Conservation (phyloP, 2,797 vertebrate species). For the Jordanella pulchra region DNA sequence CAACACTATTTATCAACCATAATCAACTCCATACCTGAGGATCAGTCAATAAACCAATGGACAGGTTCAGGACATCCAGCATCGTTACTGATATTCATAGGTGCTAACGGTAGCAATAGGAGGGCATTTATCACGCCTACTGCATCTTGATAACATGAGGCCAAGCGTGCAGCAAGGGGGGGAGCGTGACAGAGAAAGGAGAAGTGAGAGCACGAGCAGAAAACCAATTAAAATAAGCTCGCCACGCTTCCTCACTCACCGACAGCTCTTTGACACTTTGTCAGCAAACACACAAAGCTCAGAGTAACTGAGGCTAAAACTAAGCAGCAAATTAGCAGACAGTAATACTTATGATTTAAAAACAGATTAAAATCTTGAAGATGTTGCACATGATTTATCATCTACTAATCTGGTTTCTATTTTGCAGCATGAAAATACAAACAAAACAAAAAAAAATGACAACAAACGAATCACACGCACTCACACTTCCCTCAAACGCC, state of each 20-base stretch:
- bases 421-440: background rate
- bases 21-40: background rate
- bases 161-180: constrained; percentile 15
- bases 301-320: background rate
- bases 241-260: constrained; percentile 3
- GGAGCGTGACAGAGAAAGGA: constrained; percentile 16
- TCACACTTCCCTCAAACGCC: background rate
- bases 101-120: background rate
- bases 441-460: constrained; percentile 11
- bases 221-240: constrained; percentile 32
- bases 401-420: background rate
- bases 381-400: background rate
- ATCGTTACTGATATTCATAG: background rate
- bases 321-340: background rate
- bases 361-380: background rate
- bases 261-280: background rate
- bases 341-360: background rate
- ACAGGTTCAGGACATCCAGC: background rate
- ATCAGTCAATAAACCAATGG: background rate
- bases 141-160: background rate
- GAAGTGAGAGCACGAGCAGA: constrained; percentile 21
- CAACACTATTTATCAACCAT: background rate
- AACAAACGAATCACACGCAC: background rate
- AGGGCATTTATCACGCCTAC: background rate
- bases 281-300: background rate